Evolutionary conservation across 1,140 invertebrate species (phyloP).

Genomic region (Drosophila nasuta): DNA sequence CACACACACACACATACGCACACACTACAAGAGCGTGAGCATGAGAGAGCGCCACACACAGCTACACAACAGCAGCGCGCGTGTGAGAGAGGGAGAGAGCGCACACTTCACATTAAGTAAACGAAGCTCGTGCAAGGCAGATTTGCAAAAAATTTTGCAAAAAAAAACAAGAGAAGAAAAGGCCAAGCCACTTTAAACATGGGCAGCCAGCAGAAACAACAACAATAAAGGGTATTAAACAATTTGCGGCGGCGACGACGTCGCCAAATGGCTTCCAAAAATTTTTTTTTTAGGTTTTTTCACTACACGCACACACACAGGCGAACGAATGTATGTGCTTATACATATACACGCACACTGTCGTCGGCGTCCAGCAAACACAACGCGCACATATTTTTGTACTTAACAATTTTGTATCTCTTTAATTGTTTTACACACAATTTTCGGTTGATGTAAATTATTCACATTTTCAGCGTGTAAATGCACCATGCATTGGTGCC

Average conservation of each 20-base stretch:
- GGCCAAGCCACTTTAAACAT: constrained; percentile 52
- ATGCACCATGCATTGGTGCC: constrained; percentile 67
- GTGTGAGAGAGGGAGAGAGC: constrained; percentile 34
- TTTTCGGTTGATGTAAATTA: constrained; percentile 53
- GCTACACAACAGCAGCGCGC: constrained; percentile 30
- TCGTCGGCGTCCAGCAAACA: constrained; percentile 36
- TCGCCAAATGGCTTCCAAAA: constrained; percentile 41
- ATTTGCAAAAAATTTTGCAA: constrained; percentile 67
- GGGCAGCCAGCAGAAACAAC: constrained; percentile 24
- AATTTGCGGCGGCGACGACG: constrained; percentile 45
- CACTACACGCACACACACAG: constrained; percentile 34
- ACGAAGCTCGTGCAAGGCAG: constrained; percentile 74
- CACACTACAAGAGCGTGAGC: constrained; percentile 26
- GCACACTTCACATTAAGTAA: constrained; percentile 61
- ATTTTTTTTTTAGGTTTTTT: constrained; percentile 34
- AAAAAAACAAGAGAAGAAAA: constrained; percentile 47
- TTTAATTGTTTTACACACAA: constrained; percentile 26
- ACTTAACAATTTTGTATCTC: constrained; percentile 44
- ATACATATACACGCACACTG: constrained; percentile 25
- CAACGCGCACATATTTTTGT: constrained; percentile 17
- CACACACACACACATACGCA: constrained; percentile 14
- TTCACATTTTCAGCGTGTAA: constrained; percentile 70
- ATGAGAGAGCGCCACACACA: constrained; percentile 36
- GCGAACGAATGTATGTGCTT: not conserved
- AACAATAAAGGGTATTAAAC: constrained; percentile 56